Evolutionary conservation across 1,140 invertebrate species (phyloP), one percentile per base, ranked within the genome.

Genomic region (Oncopeltus fasciatus): DNA sequence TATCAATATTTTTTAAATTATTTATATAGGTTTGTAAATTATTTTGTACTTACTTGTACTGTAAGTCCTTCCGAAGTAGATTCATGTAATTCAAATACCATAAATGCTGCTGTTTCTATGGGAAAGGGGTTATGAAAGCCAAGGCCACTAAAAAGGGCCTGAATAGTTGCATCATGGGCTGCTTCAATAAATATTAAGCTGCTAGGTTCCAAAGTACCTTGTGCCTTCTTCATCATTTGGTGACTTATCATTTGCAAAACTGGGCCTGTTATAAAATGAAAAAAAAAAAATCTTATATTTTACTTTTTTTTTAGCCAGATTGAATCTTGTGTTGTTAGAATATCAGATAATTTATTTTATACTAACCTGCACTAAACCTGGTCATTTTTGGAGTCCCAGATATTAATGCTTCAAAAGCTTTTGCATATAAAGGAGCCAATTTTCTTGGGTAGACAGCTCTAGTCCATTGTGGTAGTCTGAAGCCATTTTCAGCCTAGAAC

Each of bases 121-220:
- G 47, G 44, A 24, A 63, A 59, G 14, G 44, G 24, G 2, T 29
- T 27, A 20, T 59, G 16, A 16, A 28, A 26, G 14, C 62, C 57
- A 2, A 63, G 21, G 8, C 57, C 56, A n/a, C 20, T 16, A 1
- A 63, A n/a, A 21, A 63, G 44, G 18, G 57, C 57, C 18, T 46
- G 57, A 11, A 63, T 43, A 0, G 87, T 92, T 2, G 83, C 82
- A 72, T 95, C 91, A 72, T 95, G 90, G 26, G 77, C 85, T 69
- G 86, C 88, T 67, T 86, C 88, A 26, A 90, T 76, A 68, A 80
- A 81, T 49, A 90, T 64, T 67, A 84, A 86, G 27, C 81, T 75
- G 65, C 80, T 69, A 2, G 79, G 78, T 1, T 68, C 67, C 26
- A 81, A 64, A 57, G 60, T 61, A 18, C 69, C 69, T 65, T 70